phyloP scores from a whole-genome alignment of 2,113 vertebrate species.

The Ochotona curzoniae region DNA sequence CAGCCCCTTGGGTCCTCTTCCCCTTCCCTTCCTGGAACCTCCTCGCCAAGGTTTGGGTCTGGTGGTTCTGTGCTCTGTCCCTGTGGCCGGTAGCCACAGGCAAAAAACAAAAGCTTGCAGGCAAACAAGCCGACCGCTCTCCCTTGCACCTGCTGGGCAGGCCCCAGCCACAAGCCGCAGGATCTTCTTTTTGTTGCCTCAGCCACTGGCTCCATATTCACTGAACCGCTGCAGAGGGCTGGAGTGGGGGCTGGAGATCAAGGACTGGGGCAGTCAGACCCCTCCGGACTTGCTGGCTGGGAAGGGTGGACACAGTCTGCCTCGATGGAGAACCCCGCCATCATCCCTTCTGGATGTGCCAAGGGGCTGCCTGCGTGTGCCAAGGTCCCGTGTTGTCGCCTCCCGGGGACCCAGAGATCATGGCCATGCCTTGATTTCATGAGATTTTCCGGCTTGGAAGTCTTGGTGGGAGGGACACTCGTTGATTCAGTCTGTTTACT shows the following conservation, averaged over 20 bases:
- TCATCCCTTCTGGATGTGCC: accelerated
- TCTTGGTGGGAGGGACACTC: background rate
- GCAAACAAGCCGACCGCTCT: background rate
- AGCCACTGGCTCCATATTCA: background rate
- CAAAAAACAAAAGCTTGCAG: background rate
- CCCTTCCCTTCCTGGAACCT: background rate
- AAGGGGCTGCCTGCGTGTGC: background rate
- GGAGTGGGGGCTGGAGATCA: background rate
- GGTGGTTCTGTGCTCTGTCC: background rate
- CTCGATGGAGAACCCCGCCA: no score
- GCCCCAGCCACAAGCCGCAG: background rate
- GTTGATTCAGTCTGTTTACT: background rate
- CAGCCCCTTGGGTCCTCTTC: background rate
- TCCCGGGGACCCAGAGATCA: background rate
- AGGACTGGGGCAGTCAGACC: background rate
- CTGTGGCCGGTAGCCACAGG: background rate
- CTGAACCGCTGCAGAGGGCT: background rate
- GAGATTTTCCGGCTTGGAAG: background rate
- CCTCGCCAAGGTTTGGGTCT: background rate
- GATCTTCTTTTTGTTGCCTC: background rate
- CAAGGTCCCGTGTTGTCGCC: no score
- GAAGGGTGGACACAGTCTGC: background rate
- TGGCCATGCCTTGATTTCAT: background rate
- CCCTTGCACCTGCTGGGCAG: background rate
- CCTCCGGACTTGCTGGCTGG: background rate